Conservation (phyloP, 2,113 vertebrate genomes). For the Candoia aspera region DNA sequence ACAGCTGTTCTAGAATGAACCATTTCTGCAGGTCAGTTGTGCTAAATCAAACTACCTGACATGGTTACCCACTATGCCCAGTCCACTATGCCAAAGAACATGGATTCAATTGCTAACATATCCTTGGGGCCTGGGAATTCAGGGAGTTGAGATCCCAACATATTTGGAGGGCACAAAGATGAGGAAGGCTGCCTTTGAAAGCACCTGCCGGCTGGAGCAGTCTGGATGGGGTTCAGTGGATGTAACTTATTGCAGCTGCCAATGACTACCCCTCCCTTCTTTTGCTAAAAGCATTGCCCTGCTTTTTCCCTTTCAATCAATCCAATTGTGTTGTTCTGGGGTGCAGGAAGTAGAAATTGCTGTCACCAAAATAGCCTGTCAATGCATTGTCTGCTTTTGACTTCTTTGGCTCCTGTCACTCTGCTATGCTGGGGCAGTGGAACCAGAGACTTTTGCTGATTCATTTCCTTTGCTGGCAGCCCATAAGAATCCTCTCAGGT, state of each 20-base stretch:
- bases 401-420: neutral
- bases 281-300: neutral
- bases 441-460: constrained; percentile 13
- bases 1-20: neutral
- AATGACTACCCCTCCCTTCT: neutral
- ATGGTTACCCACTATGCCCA: neutral
- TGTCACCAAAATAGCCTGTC: neutral
- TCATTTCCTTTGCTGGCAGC: neutral
- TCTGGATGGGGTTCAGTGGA: neutral
- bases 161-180: neutral
- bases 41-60: neutral
- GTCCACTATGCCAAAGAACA: neutral
- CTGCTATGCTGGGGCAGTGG: accelerated
- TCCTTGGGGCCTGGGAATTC: neutral
- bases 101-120: neutral
- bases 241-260: neutral
- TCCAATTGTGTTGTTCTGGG: neutral
- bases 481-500: constrained; percentile 5
- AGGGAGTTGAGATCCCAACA: neutral
- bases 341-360: neutral
- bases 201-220: too few species aligned
- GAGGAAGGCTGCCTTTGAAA: neutral
- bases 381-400: neutral
- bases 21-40: neutral
- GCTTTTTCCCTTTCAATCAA: neutral